Evolutionary conservation across 2,113 vertebrate species (phyloP), one percentile per base, ranked within the genome.

Genomic region (Plectropomus leopardus): DNA sequence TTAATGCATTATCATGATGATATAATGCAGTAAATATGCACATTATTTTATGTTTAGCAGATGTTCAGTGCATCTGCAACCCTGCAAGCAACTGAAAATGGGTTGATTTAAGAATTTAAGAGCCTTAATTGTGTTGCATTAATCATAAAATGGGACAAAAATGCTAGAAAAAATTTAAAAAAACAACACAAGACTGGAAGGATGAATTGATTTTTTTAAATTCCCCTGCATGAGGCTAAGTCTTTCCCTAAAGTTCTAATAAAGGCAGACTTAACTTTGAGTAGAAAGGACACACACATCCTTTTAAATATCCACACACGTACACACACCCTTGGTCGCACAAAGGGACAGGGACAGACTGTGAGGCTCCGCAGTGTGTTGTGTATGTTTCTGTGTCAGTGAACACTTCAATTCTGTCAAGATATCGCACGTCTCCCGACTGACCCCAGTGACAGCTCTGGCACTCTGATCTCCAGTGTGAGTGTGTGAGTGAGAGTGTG

Each of bases 351-450:
- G 65, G 60, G 42, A 74, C 72, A 79, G 74, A 60, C 79, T 75
- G 63, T 6, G 63, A 67, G 79, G 42, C 68, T 68, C 60, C 36
- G 7, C 78, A 19, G 36, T 34, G 64, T 24, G 64, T 23, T 65
- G 54, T 32, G 9, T 55, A 34, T 57, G 51, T 82, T 77, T 84
- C 45, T 84, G 71, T 86, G 78, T 85, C 85, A 76, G 72, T 23
- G 51, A 82, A 77, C 85, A 76, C 72, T 78, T 83, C 72, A 77
- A 60, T 32, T 85, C 75, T 91, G 87, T 89, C 84, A 86, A 88
- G 78, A 88, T 84, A 83, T 85, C 5, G 7, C 76, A 74, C 58
- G 48, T 86, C 85, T 89, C 74, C 40, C 54, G 19, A 17, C 57
- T 83, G 86, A 85, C 88, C 86, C 42, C 70, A 1, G 57, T 78